Percentiles rank a stretch among this genome's conserved stretches.
phyloP scores from a whole-genome alignment of 2,888 invertebrate genomes.

The Ectropis crepuscularia region DNA sequence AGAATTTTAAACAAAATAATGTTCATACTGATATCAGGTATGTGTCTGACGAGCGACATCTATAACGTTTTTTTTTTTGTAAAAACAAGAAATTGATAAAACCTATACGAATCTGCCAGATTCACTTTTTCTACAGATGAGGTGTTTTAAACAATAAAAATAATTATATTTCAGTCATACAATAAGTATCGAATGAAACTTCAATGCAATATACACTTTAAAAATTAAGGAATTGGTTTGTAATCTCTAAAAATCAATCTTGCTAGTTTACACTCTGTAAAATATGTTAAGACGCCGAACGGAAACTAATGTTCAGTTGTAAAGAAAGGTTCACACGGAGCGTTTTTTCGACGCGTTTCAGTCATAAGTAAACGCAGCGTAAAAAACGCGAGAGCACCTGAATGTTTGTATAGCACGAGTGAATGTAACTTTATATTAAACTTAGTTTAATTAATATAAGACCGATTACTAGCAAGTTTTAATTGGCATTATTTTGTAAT shows the following conservation, averaged over 20 bases:
- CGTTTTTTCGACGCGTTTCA: conserved; percentile 46
- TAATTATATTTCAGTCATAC: background rate
- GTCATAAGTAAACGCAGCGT: conserved; percentile 42
- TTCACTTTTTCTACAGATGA: too few relatives aligned
- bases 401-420: conserved; percentile 24
- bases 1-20: too few relatives aligned
- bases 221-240: background rate
- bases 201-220: conserved; percentile 2
- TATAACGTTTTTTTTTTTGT: too few relatives aligned
- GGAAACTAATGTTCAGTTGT: conserved; percentile 22
- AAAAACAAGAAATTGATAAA: too few relatives aligned
- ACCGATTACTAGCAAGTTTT: conserved; percentile 32
- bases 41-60: too few relatives aligned
- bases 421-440: conserved; percentile 18
- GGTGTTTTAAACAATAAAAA: background rate
- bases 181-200: background rate
- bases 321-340: conserved; percentile 17
- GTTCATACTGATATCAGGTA: too few relatives aligned
- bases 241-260: conserved; percentile 10
- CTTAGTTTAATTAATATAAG: conserved; percentile 14
- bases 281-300: conserved; percentile 27
- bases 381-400: conserved; percentile 34
- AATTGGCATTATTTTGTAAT: conserved; percentile 37
- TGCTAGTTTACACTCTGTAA: conserved; percentile 30
- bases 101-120: too few relatives aligned